Conservation (phyloP, 2,113 vertebrate genomes). For the Abramis brama region DNA sequence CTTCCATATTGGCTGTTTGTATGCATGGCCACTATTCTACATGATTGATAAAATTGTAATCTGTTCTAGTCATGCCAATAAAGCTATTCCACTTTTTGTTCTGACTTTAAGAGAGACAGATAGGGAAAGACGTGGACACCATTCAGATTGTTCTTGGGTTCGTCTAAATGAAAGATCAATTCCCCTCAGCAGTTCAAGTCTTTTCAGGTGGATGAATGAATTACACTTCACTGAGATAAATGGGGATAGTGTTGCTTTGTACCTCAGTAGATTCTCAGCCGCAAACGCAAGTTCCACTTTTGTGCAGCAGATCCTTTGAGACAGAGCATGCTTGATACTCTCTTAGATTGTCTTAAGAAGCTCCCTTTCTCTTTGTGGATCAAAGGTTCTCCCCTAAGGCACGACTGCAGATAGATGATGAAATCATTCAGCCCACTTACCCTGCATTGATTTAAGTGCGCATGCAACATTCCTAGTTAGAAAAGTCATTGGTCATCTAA, state of each 20-base stretch:
- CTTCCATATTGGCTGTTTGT: neutral
- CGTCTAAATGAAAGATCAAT: slow-evolving; percentile 10
- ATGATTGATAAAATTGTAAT: neutral
- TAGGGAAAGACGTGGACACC: neutral
- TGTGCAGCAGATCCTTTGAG: slow-evolving; percentile 14
- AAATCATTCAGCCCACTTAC: slow-evolving; percentile 14
- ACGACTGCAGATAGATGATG: neutral
- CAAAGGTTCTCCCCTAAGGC: slow-evolving; percentile 16
- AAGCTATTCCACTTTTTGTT: neutral
- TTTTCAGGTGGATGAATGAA: slow-evolving; percentile 14
- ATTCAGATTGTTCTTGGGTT: neutral
- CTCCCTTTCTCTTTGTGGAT: slow-evolving; percentile 10
- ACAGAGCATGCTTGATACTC: neutral
- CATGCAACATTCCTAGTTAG: slow-evolving; percentile 6
- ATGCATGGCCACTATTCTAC: neutral
- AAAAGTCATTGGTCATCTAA: neutral
- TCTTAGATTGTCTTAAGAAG: slow-evolving; percentile 21
- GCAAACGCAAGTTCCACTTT: slow-evolving; percentile 1
- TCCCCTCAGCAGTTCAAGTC: neutral
- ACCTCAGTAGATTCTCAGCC: slow-evolving; percentile 1
- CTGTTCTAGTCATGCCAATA: neutral
- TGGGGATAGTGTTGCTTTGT: slow-evolving; percentile 19
- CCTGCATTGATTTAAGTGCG: neutral
- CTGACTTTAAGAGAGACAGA: neutral
- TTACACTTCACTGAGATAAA: slow-evolving; percentile 17